Conservation (phyloP, 2,113 vertebrate genomes). For the Prietella phreatophila region DNA sequence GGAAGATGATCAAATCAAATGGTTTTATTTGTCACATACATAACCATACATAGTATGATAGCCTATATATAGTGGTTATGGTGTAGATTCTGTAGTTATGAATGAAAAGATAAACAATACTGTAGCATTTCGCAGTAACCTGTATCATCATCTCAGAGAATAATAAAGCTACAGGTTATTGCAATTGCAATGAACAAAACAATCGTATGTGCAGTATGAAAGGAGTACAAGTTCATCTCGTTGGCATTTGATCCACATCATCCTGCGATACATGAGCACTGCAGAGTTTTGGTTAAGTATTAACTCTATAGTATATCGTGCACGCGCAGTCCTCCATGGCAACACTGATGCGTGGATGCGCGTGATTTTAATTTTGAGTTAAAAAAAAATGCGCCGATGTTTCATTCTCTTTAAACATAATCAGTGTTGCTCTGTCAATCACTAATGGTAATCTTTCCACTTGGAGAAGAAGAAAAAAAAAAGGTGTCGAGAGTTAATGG, state of each 20-base stretch:
- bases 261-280: not conserved
- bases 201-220: not conserved
- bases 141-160: not conserved
- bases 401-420: not conserved
- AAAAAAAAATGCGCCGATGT: not conserved
- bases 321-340: constrained; percentile 15
- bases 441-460: not conserved
- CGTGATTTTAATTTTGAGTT: not conserved
- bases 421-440: not conserved
- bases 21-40: no score
- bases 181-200: not conserved
- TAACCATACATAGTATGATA: no score
- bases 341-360: constrained; percentile 27
- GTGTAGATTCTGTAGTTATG: not conserved
- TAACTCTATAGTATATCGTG: not conserved
- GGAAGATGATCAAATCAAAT: not conserved
- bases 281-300: constrained; percentile 2
- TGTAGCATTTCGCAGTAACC: not conserved
- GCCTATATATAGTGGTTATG: not conserved
- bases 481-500: not conserved
- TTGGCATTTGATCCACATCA: not conserved
- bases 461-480: not conserved
- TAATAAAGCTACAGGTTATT: not conserved
- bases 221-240: not conserved
- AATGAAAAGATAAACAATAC: not conserved